phyloP scores from a whole-genome alignment of 2,113 vertebrate species.

The Dascyllus trimaculatus region DNA sequence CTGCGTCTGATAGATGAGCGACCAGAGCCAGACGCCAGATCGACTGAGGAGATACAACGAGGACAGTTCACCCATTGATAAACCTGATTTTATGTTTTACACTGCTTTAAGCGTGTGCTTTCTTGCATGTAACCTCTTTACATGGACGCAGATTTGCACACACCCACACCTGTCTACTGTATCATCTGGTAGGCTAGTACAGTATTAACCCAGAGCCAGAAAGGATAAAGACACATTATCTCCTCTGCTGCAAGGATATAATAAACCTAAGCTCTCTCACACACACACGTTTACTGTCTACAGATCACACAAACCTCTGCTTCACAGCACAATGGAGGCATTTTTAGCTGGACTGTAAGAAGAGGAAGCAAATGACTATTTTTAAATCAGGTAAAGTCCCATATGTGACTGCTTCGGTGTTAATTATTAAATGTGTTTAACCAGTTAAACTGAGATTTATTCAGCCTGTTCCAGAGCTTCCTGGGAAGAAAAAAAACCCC shows the following conservation, averaged over 20 bases:
- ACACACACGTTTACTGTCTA: conserved; percentile 12
- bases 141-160: not conserved
- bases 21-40: conserved; percentile 36
- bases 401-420: conserved; percentile 6
- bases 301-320: conserved; percentile 13
- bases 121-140: not conserved
- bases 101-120: conserved; percentile 5
- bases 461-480: conserved; percentile 1
- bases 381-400: not conserved
- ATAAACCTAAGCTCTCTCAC: conserved; percentile 41
- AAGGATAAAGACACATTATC: conserved; percentile 73
- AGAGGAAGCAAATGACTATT: not conserved
- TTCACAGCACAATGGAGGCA: not conserved
- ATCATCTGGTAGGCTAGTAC: conserved; percentile 73
- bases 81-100: conserved; percentile 16
- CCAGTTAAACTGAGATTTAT: conserved; percentile 38
- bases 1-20: conserved; percentile 52
- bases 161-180: conserved; percentile 51
- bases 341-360: not conserved
- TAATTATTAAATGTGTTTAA: conserved; percentile 47
- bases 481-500: not conserved
- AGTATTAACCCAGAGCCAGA: conserved; percentile 75
- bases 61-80: conserved; percentile 23
- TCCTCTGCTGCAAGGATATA: conserved; percentile 49
- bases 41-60: conserved; percentile 28